phyloP scores from a whole-genome alignment of 2,888 invertebrate genomes.

The Helicoverpa assulta region DNA sequence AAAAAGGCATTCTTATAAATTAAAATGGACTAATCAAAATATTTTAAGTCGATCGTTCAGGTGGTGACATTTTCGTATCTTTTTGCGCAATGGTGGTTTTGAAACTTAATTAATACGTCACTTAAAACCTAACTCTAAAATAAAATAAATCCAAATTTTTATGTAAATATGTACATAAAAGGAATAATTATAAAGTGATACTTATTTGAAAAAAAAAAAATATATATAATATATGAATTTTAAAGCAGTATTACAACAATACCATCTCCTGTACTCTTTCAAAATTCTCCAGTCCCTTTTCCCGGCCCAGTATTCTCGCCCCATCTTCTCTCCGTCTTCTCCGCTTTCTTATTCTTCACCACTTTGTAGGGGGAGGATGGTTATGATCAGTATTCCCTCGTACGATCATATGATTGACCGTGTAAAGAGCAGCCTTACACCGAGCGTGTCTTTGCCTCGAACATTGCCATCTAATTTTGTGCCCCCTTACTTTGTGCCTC shows the following conservation, averaged over 20 bases:
- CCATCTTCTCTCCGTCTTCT: not conserved
- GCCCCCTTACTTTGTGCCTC: constrained; percentile 33
- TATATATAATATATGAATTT: too few species aligned
- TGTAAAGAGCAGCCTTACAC: constrained; percentile 35
- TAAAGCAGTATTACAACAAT: constrained; percentile 2
- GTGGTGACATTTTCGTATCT: too few species aligned
- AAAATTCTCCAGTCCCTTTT: not conserved
- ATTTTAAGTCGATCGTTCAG: too few species aligned
- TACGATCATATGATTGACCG: constrained; percentile 18
- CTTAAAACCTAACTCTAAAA: not conserved
- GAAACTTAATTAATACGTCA: not conserved
- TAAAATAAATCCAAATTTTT: not conserved
- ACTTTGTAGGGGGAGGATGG: constrained; percentile 34
- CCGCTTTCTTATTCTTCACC: constrained; percentile 21
- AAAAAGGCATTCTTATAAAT: too few species aligned
- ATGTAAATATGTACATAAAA: too few species aligned
- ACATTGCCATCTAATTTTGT: constrained; percentile 51
- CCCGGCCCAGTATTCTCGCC: too few species aligned
- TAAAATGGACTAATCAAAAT: too few species aligned
- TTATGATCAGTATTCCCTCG: constrained; percentile 25
- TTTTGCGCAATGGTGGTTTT: too few species aligned
- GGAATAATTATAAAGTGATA: too few species aligned
- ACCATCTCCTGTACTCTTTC: not conserved
- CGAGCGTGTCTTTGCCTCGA: constrained; percentile 27
- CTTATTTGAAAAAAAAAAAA: too few species aligned